Percentiles rank a stretch among this genome's conserved stretches.
Conservation (phyloP, 2,888 invertebrate species). For the Phania funesta region DNA sequence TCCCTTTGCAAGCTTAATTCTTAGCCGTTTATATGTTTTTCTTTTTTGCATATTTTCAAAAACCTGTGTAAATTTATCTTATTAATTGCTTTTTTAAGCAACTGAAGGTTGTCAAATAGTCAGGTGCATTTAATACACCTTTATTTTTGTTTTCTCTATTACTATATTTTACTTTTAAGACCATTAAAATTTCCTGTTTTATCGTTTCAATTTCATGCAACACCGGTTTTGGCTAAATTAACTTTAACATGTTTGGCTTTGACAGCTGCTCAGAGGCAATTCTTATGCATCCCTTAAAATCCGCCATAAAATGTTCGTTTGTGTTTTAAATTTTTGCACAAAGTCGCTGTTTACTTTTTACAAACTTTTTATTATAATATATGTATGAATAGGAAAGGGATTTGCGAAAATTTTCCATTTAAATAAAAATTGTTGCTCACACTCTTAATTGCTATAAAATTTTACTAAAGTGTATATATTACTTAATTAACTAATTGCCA, state of each 20-base stretch:
- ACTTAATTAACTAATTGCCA: too few relatives aligned
- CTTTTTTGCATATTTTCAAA: neutral
- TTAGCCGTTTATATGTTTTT: neutral
- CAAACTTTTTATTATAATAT: neutral
- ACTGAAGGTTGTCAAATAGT: neutral
- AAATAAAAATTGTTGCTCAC: too few relatives aligned
- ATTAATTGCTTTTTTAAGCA: neutral
- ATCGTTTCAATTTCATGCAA: constrained; percentile 54
- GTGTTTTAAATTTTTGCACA: neutral
- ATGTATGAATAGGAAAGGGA: too few relatives aligned
- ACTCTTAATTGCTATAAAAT: too few relatives aligned
- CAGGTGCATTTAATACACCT: constrained; percentile 30
- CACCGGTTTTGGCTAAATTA: constrained; percentile 20
- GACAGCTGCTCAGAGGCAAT: neutral
- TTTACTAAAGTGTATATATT: too few relatives aligned
- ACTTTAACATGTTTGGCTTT: neutral
- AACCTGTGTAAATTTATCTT: neutral
- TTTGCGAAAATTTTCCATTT: too few relatives aligned
- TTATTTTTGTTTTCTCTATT: neutral
- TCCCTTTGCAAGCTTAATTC: too few relatives aligned
- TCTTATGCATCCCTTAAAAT: constrained; percentile 25
- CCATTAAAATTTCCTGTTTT: constrained; percentile 44
- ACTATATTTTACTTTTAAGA: neutral
- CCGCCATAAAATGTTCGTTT: neutral
- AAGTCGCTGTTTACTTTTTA: neutral